Base-by-base conservation (phyloP, 2,888 invertebrate genomes). In the Ctenicera cuprea region DNA sequence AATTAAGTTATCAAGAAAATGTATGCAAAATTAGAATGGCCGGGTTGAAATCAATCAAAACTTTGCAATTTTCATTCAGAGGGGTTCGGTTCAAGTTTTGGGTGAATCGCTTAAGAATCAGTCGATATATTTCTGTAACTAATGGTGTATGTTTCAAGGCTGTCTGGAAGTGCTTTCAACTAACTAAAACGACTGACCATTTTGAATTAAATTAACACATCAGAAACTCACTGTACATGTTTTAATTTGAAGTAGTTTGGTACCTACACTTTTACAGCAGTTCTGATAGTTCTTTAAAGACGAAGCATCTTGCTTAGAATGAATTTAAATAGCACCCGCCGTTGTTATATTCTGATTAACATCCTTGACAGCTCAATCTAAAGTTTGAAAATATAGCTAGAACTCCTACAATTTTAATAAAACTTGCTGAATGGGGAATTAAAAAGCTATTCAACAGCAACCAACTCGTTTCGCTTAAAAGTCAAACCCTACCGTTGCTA, bases 301-400 rank as follows among this genome's bases (percentile, higher is more conserved):
- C 1, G 33, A 5, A 33, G 33, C 8, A 33, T 33, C 33, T 9
- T 33, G 5, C 37, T 52, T 20, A 22, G 38, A 59, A 18, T 59
- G 22, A 61, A 59, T 68, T 45, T 33, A 45, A 38, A 37, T n/a
- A 38, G 20, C 38, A 20, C 33, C 38, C 41, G 38, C 38, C 59
- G 59, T n/a, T 38, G 59, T 38, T 41, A 38, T 59, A 30, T 50
- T 52, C 16, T 52, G 63, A 71, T 63, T 63, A 71, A 54, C 57
- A 63, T 64, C 54, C 38, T 41, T 71, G 71, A 71, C 71, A 64
- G 64, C 43, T 30, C 33, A 71, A 71, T 71, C 57, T 71, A 71
- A 70, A 54, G 67, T 71, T 71, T 71, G 63, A 63, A 50, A 69
- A 69, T 50, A 61, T 52, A 30, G 33, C 59, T 50, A 62, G 41